phyloP scores from a whole-genome alignment of 2,113 vertebrate species.

The Brachyhypopomus gauderio region DNA sequence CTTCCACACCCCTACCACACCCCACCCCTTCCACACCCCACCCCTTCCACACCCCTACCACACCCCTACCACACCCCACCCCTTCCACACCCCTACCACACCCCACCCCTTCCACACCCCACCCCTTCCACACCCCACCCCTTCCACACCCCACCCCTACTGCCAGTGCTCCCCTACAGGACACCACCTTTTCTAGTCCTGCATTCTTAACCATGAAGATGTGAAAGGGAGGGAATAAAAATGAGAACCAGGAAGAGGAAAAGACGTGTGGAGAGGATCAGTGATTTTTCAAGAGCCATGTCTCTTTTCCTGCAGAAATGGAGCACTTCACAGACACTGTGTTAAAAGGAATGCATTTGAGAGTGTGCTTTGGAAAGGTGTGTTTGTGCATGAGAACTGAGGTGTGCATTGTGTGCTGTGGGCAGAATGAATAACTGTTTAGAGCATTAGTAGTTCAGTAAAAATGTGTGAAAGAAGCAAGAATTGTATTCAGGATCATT shows the following conservation, averaged over 20 bases:
- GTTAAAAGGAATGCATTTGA: not conserved
- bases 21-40: not conserved
- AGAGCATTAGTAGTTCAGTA: slow-evolving; percentile 54
- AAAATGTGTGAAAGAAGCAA: slow-evolving; percentile 16
- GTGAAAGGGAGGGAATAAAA: not conserved
- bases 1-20: not conserved
- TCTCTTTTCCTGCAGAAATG: slow-evolving; percentile 1
- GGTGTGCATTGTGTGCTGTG: not conserved
- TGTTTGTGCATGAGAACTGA: slow-evolving; percentile 3
- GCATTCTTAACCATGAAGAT: slow-evolving; percentile 2
- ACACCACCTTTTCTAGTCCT: not conserved
- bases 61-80: too few relatives aligned
- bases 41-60: too few relatives aligned
- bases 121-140: slow-evolving; percentile 34
- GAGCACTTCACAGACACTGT: slow-evolving; percentile 1
- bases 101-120: too few relatives aligned
- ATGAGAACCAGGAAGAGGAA: not conserved
- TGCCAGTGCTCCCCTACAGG: not conserved
- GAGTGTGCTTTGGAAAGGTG: not conserved
- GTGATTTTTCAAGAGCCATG: too few relatives aligned
- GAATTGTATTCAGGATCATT: slow-evolving; percentile 59
- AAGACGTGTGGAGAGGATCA: not conserved
- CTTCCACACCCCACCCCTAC: not conserved
- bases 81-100: too few relatives aligned
- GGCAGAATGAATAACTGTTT: not conserved